Base-by-base conservation (phyloP, 1,140 invertebrate genomes). In the Psilanteris sp. region DNA sequence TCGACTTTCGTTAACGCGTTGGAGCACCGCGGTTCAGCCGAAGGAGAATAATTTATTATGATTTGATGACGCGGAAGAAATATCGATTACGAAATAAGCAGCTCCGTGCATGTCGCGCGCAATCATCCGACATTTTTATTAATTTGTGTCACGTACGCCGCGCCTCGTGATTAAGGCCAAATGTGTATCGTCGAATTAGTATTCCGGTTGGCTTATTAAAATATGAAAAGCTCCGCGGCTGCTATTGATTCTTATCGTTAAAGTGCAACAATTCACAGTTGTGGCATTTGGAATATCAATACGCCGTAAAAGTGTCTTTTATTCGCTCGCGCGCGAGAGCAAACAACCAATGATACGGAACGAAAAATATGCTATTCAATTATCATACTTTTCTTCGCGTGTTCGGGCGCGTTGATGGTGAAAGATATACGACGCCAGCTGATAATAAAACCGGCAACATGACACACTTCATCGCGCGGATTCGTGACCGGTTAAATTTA, bases 221-320 rank as follows among this genome's bases (percentile, higher is more conserved):
- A 72, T 64, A 71, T 62, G 67, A 71, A 71, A 72, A 64, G 48
- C 50, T 8, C 13, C 7, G n/a, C 32, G 32, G 26, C 18, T 9
- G 37, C 1, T 71, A 62, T 71, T 70, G 54, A 71, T 62, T 71
- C 67, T 62, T 71, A 71, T 59, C 50, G 52, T 48, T 36, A 43
- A 64, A 64, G 68, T 64, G 68, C 68, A 72, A 64, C 70, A 66
- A 32, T 66, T 59, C 59, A 66, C 59, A 73, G 59, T 64, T 50
- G 70, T 43, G 70, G 59, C 59, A 52, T 52, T 50, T 44, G 50
- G 52, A 66, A 59, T 66, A 59, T 59, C 61, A 66, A 66, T 61
- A 54, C 52, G 22, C 18, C 36, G 41, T 36, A 59, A 61, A 66
- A 32, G 44, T 54, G 34, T 61, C 46, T 15, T 66, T 66, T 74